Conservation (phyloP, 2,113 vertebrate genomes). For the Crotalus viridis region DNA sequence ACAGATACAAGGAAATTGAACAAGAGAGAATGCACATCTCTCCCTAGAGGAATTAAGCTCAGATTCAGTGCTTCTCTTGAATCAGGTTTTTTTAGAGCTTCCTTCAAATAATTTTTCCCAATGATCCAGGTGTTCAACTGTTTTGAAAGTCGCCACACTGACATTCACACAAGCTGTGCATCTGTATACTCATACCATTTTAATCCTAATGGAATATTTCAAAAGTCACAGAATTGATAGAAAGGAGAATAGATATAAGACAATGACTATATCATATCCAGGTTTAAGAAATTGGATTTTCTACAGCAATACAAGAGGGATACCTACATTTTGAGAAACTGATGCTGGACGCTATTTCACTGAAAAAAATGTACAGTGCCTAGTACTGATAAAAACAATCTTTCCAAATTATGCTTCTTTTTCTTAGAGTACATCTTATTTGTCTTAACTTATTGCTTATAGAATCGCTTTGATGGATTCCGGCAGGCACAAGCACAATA, state of each 20-base stretch:
- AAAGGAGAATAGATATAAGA: slow-evolving; percentile 16
- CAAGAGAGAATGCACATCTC: not conserved
- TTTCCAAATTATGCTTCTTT: slow-evolving; percentile 29
- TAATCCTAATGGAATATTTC: not conserved
- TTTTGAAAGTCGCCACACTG: slow-evolving; percentile 12
- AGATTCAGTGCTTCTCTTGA: not conserved
- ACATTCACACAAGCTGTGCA: not conserved
- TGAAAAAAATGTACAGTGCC: slow-evolving; percentile 34
- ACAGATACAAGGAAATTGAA: not conserved
- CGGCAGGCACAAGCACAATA: not conserved
- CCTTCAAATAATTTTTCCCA: not conserved
- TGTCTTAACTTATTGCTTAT: slow-evolving; percentile 41
- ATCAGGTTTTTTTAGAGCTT: not conserved
- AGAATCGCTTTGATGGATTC: slow-evolving; percentile 1
- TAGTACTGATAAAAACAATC: slow-evolving; percentile 31
- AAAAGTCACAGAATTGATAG: slow-evolving; percentile 4
- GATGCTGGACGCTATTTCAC: not conserved
- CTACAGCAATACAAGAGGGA: not conserved
- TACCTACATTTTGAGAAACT: slow-evolving; percentile 32
- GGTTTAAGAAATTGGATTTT: slow-evolving; percentile 31
- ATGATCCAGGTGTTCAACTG: not conserved
- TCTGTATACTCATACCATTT: not conserved
- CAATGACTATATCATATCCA: not conserved
- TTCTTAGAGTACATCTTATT: slow-evolving; percentile 39
- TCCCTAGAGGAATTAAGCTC: not conserved